Evolutionary conservation across 2,113 vertebrate genomes (phyloP), one percentile per base, ranked within the genome.

Genomic region (Lophotis ruficrista): DNA sequence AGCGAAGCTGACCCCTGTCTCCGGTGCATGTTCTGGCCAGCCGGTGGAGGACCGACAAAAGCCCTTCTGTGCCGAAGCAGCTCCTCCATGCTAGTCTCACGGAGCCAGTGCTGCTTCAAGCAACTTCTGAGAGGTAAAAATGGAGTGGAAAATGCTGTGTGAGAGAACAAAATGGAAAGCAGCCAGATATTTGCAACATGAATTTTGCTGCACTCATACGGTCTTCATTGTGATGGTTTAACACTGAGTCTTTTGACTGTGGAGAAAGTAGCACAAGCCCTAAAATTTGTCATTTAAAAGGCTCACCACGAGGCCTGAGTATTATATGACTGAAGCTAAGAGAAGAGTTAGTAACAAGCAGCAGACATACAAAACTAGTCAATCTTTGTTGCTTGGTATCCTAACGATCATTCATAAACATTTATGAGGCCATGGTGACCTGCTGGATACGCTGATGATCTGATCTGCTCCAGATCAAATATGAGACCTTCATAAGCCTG

Each of bases 241-340:
- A 94, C 87, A 96, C 47, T 45, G 77, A 89, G 38, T 35, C 77
- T 84, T 93, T 96, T 96, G 68, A 93, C n/a, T 68, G 43, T 30
- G 38, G 16, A 68, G 48, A 73, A 87, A 76, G 48, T 15, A 79
- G 38, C 65, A 43, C 1, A 23, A 94, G 66, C 14, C 45, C 35
- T 22, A 20, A 16, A 17, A 48, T 50, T 79, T 90, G 57, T 70
- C 50, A 68, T 81, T 90, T 43, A 31, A n/a, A 90, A 84, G 41
- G 23, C 41, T 94, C 48, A 76, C 56, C 38, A 7, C 56, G 35
- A 72, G 30, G 2, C 72, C 47, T 77, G 66, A 43, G 3, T 66
- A 30, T 69, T 80, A 30, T 58, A 35, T 57, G 56, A 18, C 54
- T 56, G n/a, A 21, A 91, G 37, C 61, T 78, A 47, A 81, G 53